Evolutionary conservation across 2,113 vertebrate genomes (phyloP).

Genomic region (Varanus salvator): DNA sequence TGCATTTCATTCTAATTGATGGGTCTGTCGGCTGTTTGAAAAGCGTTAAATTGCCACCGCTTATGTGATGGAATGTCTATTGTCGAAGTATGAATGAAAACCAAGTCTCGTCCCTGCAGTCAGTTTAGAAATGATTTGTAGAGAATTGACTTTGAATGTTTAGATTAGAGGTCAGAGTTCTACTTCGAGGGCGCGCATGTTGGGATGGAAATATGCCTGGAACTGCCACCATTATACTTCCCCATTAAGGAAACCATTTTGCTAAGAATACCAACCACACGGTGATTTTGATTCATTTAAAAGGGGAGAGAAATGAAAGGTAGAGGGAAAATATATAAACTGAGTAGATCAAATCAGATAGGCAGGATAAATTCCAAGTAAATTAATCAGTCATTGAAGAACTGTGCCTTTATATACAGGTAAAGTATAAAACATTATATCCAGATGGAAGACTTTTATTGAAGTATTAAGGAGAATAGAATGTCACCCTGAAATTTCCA

Average conservation of each 20-base stretch:
- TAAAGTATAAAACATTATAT: conserved; percentile 66
- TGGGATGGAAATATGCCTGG: conserved; percentile 37
- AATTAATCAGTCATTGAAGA: conserved; percentile 69
- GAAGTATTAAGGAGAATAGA: conserved; percentile 53
- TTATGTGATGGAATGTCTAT: conserved; percentile 74
- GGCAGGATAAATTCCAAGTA: conserved; percentile 64
- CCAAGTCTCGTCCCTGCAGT: conserved; percentile 45
- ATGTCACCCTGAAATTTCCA: conserved; percentile 68
- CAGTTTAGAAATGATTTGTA: conserved; percentile 72
- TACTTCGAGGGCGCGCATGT: conserved; percentile 60
- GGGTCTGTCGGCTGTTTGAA: conserved; percentile 75
- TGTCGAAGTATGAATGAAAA: conserved; percentile 69
- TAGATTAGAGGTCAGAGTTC: conserved; percentile 78
- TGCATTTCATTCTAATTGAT: conserved; percentile 78
- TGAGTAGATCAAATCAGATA: conserved; percentile 53
- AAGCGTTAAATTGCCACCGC: conserved; percentile 79
- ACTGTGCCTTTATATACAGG: conserved; percentile 68
- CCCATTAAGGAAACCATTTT: conserved; percentile 56
- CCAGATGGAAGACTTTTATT: conserved; percentile 62
- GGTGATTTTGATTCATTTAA: conserved; percentile 63
- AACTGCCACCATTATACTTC: conserved; percentile 41
- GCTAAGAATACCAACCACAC: conserved; percentile 53
- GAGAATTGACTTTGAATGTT: conserved; percentile 75
- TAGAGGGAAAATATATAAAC: conserved; percentile 33
- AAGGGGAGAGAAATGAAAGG: conserved; percentile 34